These are phyloP conservation scores for Chlorops oryzae DNA, from an alignment of 1,140 invertebrate species.

Conservation along the genomic window DNA sequence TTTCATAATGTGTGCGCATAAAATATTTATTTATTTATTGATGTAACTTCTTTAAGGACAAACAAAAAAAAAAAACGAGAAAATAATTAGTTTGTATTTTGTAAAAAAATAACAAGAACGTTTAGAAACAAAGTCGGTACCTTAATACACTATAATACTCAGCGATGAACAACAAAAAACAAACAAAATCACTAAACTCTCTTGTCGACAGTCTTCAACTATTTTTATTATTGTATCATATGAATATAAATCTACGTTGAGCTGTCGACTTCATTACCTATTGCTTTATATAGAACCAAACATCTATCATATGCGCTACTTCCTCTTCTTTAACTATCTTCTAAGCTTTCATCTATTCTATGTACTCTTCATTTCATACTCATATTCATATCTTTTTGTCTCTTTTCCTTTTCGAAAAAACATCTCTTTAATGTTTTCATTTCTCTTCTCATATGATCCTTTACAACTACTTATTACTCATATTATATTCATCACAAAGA, in stretches of 20 bases:
- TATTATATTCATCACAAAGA: neutral
- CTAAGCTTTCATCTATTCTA: constrained; percentile 9
- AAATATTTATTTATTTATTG: no score
- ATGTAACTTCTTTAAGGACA: no score
- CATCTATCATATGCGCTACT: constrained; percentile 17
- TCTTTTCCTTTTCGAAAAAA: constrained; percentile 1
- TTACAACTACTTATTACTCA: neutral
- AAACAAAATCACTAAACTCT: constrained; percentile 13
- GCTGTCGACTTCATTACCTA: constrained; percentile 30
- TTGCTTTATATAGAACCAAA: constrained; percentile 30
- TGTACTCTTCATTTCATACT: no score
- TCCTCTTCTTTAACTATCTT: constrained; percentile 9
- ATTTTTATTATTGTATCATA: neutral
- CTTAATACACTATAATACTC: constrained; percentile 30
- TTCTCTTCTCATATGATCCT: neutral
- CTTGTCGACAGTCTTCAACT: neutral
- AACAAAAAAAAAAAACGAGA: no score
- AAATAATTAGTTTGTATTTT: no score
- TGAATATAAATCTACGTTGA: constrained; percentile 39
- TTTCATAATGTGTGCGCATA: no score
- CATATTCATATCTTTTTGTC: neutral
- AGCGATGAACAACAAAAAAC: constrained; percentile 10
- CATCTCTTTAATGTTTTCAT: no score
- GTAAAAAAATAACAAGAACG: neutral
- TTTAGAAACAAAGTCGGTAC: constrained; percentile 35